phyloP scores from a whole-genome alignment of 53 echinoderm and acorn worm species.

The Luidia sarsii region DNA sequence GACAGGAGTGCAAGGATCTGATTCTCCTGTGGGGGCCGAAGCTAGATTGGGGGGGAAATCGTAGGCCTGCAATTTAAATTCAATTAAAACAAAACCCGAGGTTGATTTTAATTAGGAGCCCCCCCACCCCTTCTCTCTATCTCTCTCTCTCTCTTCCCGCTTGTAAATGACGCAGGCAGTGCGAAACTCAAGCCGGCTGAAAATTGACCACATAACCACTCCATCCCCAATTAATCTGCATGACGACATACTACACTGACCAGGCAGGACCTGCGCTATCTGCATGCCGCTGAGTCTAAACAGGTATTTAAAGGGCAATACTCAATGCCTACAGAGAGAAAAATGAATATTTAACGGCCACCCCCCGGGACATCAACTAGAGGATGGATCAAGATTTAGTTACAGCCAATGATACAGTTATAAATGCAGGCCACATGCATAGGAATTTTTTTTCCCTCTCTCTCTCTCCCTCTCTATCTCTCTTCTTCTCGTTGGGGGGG shows the following conservation, averaged over 20 bases:
- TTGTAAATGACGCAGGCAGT: conserved; percentile 13
- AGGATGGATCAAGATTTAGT: conserved; percentile 36
- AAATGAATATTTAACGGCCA: conserved; percentile 45
- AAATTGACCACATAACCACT: conserved; percentile 44
- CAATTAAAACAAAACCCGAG: background rate
- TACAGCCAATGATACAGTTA: conserved; percentile 48
- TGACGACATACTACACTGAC: conserved; percentile 33
- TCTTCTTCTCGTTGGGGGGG: background rate
- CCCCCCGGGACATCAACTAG: conserved; percentile 47
- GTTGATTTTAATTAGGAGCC: conserved; percentile 25
- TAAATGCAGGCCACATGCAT: conserved; percentile 43
- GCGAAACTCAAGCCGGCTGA: conserved; percentile 17
- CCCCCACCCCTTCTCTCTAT: no score
- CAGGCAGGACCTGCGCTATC: background rate
- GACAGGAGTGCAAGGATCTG: no score
- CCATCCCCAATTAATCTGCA: conserved; percentile 53
- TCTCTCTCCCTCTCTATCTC: no score
- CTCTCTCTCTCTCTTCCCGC: no score
- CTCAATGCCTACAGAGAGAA: conserved; percentile 50
- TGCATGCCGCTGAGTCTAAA: conserved; percentile 34
- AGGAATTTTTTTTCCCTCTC: conserved; percentile 34
- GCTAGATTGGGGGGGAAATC: background rate
- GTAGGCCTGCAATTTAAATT: conserved; percentile 25
- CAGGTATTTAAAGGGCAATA: conserved; percentile 50
- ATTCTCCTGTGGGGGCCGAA: no score